Base-by-base conservation (phyloP, 1,140 invertebrate species). In the Brachionus calyciflorus region DNA sequence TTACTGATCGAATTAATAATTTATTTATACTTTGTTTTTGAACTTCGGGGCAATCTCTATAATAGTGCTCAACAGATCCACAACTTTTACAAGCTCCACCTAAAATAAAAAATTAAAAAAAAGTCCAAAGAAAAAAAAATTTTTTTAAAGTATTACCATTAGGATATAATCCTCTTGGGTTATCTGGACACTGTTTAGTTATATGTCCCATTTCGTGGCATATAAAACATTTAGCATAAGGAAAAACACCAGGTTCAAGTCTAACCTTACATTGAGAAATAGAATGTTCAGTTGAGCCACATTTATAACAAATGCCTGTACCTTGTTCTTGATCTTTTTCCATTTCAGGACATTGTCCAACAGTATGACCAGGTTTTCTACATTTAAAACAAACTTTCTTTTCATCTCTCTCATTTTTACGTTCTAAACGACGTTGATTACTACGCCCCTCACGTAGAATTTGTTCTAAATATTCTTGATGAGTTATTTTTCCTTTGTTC, bases 1-100 rank as follows among this genome's bases (percentile, higher is more conserved):
- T 60, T 14, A 33, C n/a, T 69, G 17, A 70, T 40, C 9, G 10
- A 65, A 40, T 6, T 3, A 70, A 48, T 37, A 73, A 28, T 19
- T 3, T 10, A 14, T 7, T 9, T 12, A 7, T 73, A 73, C 69
- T 73, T 73, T 73, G 46, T 73, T 55, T 49, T 17, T 73, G 69
- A 51, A 55, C 28, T 73, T 73, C 69, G 2, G 91, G 91, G 86
- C 92, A 94, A 83, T 93, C 91, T 82, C 90, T 91, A 78, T 88
- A 90, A 48, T 93, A 86, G 87, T 94, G 92, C 37, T 91, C 91
- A 1, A 92, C 90, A 83, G 92, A 91, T 37, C 91, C 91, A 86
- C 92, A 94, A 4, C 89, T 83, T 80, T 90, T 90, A 83, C 93
- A 95, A 53, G 85, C 84, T 14, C 93, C 93, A 49, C 84, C 79